Percentiles rank a stretch among this genome's conserved stretches.
Evolutionary conservation across 2,888 invertebrate genomes (phyloP).

Genomic region (Petrolisthes manimaculis): DNA sequence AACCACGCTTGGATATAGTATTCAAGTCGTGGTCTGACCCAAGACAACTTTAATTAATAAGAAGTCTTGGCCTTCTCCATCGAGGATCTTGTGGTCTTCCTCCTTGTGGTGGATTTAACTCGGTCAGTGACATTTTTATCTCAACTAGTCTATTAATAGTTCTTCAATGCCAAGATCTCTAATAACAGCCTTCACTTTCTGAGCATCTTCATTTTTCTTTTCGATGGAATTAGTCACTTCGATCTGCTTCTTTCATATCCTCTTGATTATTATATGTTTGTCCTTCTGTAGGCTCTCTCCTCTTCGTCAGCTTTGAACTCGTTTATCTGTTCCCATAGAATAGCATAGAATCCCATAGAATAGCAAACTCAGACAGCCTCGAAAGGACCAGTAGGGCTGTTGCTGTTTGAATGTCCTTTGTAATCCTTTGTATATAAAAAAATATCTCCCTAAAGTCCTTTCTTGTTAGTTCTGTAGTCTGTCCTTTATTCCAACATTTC

Average conservation of each 20-base stretch:
- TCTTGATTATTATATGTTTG: slow-evolving; percentile 20
- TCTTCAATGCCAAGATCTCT: not conserved
- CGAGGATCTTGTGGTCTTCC: too few relatives aligned
- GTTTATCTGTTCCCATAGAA: slow-evolving; percentile 19
- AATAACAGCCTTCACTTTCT: not conserved
- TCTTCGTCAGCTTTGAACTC: slow-evolving; percentile 18
- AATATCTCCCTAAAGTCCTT: not conserved
- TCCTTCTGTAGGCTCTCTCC: slow-evolving; percentile 16
- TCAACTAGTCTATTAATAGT: too few relatives aligned
- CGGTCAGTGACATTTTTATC: too few relatives aligned
- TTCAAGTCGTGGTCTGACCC: not conserved
- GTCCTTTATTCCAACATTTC: slow-evolving; percentile 6
- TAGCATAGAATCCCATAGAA: too few relatives aligned
- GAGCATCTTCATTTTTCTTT: not conserved
- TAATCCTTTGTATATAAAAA: too few relatives aligned
- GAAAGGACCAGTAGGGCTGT: too few relatives aligned
- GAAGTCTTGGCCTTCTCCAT: not conserved
- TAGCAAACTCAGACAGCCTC: too few relatives aligned
- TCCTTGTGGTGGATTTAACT: too few relatives aligned
- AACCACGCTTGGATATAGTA: not conserved
- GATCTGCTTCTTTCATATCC: too few relatives aligned
- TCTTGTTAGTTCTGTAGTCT: slow-evolving; percentile 8
- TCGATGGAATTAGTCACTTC: not conserved
- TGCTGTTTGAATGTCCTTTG: too few relatives aligned
- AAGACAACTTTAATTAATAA: not conserved